Evolutionary conservation across 2,797 vertebrate species (phyloP), one percentile per base, ranked within the genome.

Genomic region (Cryptoprocta ferox): DNA sequence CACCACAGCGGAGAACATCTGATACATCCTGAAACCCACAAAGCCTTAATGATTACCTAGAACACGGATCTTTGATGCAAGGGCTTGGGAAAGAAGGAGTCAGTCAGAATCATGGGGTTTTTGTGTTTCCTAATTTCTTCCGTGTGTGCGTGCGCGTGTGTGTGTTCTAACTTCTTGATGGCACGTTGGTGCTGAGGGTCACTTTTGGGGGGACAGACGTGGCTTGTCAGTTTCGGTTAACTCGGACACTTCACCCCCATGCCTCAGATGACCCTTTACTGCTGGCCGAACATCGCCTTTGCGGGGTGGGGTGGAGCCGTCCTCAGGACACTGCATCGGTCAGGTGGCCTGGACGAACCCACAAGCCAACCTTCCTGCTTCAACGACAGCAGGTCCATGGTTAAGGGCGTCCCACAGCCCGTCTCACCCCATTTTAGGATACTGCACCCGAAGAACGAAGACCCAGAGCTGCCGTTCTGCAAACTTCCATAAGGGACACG

Each of bases 281-380:
- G n/a, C 48, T 45, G 45, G 19, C 56, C 16, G 66, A 24, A 18
- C 42, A 53, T 53, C 39, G 37, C 79, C 6, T 26, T 14, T 3
- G 0, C 0, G 21, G 19, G n/a, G 24, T 7, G 6, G 39, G 39
- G 24, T 2, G 1, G 26, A 10, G 15, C 37, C 35, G 65, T 21
- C 59, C 39, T 89, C 45, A 35, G 71, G 82, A 32, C 1, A 0
- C 9, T 8, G 2, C 0, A 0, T 16, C 11, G 3, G 11, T 70
- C 28, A 19, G 70, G 61, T 32, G 2, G 6, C 14, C 32, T 32
- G 37, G 15, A 28, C 18, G 32, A 81, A 76, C 24, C 68, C 30
- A 35, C 13, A 28, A 32, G 12, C 45, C 76, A 53, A 35, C 35
- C 45, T 15, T 14, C 39, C 48, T 61, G 14, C 3, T 45, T 73